phyloP scores from a whole-genome alignment of 2,888 invertebrate genomes.

The Lissocephala sabroskyi region DNA sequence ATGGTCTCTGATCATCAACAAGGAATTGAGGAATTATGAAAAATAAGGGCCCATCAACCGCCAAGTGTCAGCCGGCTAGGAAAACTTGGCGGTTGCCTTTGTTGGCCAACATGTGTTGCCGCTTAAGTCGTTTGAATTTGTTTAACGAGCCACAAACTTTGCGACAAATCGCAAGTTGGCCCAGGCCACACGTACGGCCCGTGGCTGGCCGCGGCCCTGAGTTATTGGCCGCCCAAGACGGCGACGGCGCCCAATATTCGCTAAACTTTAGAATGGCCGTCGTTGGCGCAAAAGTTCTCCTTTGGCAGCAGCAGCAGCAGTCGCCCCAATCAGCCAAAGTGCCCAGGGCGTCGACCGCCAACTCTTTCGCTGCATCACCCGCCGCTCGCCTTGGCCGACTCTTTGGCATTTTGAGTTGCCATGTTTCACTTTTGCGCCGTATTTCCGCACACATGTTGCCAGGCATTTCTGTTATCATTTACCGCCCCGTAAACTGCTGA shows the following conservation, averaged over 20 bases:
- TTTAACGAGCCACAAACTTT: constrained; percentile 66
- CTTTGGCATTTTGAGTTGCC: no score
- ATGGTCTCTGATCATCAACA: constrained; percentile 38
- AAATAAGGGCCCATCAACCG: constrained; percentile 7
- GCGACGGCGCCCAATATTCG: no score
- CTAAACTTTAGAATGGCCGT: constrained; percentile 45
- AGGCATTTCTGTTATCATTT: constrained; percentile 60
- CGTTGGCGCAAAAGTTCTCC: constrained; percentile 34
- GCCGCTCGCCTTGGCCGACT: not conserved
- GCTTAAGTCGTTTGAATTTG: constrained; percentile 64
- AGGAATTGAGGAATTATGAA: not conserved
- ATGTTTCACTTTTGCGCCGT: constrained; percentile 42
- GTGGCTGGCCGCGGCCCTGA: constrained; percentile 22
- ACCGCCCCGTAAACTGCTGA: constrained; percentile 28
- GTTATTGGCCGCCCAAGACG: constrained; percentile 50
- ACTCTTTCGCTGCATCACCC: constrained; percentile 49
- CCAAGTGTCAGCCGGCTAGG: no score
- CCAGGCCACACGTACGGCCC: not conserved
- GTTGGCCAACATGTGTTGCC: constrained; percentile 62
- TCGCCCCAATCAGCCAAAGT: constrained; percentile 52
- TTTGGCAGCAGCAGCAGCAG: constrained; percentile 1
- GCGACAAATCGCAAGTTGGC: constrained; percentile 47
- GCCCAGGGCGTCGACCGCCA: constrained; percentile 35
- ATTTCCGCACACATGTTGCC: constrained; percentile 65
- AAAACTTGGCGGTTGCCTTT: constrained; percentile 23